A percentile compares a stretch with the other conserved stretches of the same genome.
Conservation (phyloP, 2,797 vertebrate species). For the Balearica regulorum region DNA sequence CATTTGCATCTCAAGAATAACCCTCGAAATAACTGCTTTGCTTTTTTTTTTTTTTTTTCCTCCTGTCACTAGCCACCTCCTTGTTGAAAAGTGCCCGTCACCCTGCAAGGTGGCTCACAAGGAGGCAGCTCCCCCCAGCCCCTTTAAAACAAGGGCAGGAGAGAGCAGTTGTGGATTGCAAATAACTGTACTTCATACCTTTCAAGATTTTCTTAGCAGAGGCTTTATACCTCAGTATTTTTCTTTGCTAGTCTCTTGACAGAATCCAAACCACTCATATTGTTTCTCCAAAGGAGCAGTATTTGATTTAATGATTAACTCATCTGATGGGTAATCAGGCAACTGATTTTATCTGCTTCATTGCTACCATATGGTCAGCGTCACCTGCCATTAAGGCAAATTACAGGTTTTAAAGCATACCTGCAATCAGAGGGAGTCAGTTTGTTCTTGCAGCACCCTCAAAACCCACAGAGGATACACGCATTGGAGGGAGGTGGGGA, state of each 20-base stretch:
- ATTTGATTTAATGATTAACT: neutral
- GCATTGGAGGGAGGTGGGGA: neutral
- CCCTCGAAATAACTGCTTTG: neutral
- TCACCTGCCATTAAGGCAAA: neutral
- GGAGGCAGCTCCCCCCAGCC: neutral
- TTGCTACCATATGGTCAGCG: neutral
- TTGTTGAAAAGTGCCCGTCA: neutral
- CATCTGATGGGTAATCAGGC: neutral
- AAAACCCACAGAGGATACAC: neutral
- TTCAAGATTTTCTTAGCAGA: neutral
- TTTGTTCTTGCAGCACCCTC: slow-evolving; percentile 10
- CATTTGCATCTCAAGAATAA: neutral
- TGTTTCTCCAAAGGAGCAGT: neutral
- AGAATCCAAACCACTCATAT: neutral
- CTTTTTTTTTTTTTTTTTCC: neutral
- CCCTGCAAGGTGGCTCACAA: neutral
- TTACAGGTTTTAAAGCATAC: neutral
- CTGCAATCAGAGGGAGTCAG: neutral
- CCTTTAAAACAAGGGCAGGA: neutral
- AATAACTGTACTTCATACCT: neutral
- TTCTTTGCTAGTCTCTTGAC: neutral
- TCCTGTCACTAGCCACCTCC: neutral
- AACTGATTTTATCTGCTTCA: neutral
- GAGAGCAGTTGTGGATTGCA: neutral
- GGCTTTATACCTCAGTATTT: neutral